These are phyloP conservation scores for Andinoacara biseriatus DNA, from an alignment of 2,113 vertebrate genomes.

Conservation along the genomic window DNA sequence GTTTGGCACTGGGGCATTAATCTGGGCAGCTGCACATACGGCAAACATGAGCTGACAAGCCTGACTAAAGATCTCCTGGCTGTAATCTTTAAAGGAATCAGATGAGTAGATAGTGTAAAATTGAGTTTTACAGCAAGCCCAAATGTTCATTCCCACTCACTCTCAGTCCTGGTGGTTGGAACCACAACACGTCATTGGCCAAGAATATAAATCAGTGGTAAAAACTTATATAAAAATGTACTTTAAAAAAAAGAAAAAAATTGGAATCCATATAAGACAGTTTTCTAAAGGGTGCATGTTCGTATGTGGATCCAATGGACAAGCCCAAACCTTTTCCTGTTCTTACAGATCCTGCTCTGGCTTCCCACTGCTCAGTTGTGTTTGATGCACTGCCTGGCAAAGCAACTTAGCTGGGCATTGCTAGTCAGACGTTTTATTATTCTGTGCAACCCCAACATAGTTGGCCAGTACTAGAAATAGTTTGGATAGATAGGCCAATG, in stretches of 20 bases:
- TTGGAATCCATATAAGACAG: not conserved
- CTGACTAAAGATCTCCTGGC: conserved; percentile 64
- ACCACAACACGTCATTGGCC: not conserved
- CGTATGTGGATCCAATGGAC: not conserved
- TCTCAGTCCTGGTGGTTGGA: not conserved
- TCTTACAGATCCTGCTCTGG: not conserved
- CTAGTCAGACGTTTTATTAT: conserved; percentile 1
- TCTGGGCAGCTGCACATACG: conserved; percentile 51
- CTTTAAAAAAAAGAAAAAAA: not conserved
- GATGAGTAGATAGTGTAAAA: conserved; percentile 67
- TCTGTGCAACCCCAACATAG: not conserved
- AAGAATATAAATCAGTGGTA: not conserved
- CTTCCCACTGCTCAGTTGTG: not conserved
- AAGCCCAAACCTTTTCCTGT: not conserved
- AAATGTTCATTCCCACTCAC: conserved; percentile 41
- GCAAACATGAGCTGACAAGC: conserved; percentile 71
- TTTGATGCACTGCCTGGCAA: not conserved
- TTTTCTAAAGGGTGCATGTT: not conserved
- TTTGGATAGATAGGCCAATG: not conserved
- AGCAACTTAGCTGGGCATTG: not conserved
- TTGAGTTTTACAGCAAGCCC: conserved; percentile 57
- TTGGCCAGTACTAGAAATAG: not conserved
- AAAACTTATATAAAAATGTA: not conserved
- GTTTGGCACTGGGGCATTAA: conserved; percentile 34
- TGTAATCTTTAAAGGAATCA: conserved; percentile 64